Percentiles rank a stretch among this genome's conserved stretches.
These are phyloP conservation scores for Protophormia terraenovae DNA, from an alignment of 2,888 invertebrate genomes.

Conservation along the genomic window DNA sequence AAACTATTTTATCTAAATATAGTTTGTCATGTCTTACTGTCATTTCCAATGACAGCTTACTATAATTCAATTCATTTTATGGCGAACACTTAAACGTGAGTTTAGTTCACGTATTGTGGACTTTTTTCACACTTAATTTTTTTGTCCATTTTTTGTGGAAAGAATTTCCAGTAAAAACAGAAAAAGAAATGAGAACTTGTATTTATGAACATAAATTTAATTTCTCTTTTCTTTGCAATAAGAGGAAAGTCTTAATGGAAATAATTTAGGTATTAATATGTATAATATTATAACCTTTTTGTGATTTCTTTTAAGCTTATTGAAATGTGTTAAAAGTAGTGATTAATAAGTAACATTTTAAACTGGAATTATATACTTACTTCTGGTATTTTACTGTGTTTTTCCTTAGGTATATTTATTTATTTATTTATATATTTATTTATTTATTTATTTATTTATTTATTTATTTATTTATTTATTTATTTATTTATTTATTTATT, in stretches of 20 bases:
- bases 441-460: too few relatives aligned
- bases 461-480: too few relatives aligned
- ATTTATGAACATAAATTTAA: slow-evolving; percentile 27
- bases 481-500: too few relatives aligned
- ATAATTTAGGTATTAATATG: background rate
- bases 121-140: slow-evolving; percentile 34
- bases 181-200: slow-evolving; percentile 9
- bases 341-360: too few relatives aligned
- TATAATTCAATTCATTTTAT: slow-evolving; percentile 71
- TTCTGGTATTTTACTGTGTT: too few relatives aligned
- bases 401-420: too few relatives aligned
- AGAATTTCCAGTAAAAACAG: background rate
- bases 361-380: too few relatives aligned
- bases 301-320: too few relatives aligned
- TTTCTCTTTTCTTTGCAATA: background rate
- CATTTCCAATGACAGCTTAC: slow-evolving; percentile 70
- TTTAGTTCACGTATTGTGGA: slow-evolving; percentile 38
- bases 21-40: slow-evolving; percentile 58
- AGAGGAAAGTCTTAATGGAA: background rate
- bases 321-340: too few relatives aligned
- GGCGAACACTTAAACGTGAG: slow-evolving; percentile 60
- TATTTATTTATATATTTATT: too few relatives aligned
- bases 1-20: slow-evolving; percentile 15
- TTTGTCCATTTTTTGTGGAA: slow-evolving; percentile 36
- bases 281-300: too few relatives aligned